These are phyloP conservation scores for Watsonalla binaria DNA, from an alignment of 2,888 invertebrate species.

Conservation along the genomic window DNA sequence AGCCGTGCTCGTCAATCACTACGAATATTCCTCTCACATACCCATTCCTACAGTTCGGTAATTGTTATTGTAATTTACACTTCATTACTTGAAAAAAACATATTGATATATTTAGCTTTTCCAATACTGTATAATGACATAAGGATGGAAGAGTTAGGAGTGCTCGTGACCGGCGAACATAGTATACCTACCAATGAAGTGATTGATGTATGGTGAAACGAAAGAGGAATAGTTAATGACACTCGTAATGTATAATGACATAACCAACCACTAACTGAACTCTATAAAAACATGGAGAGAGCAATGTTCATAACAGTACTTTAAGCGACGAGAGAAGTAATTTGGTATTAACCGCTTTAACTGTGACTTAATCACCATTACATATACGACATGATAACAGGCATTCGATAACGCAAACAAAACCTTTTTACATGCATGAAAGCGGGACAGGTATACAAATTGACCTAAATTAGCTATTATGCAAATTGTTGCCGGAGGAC, in stretches of 20 bases:
- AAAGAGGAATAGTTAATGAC: too few relatives aligned
- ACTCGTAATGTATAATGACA: not conserved
- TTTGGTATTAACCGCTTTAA: not conserved
- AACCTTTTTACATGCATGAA: constrained; percentile 18
- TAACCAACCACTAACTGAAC: not conserved
- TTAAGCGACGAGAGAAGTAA: not conserved
- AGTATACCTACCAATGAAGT: too few relatives aligned
- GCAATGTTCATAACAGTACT: not conserved
- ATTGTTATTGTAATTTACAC: not conserved
- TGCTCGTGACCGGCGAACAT: too few relatives aligned
- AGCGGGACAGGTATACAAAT: constrained; percentile 32
- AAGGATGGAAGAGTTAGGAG: too few relatives aligned
- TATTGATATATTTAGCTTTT: too few relatives aligned
- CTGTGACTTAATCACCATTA: not conserved
- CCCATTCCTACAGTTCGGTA: too few relatives aligned
- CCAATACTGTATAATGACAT: too few relatives aligned
- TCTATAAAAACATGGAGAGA: not conserved
- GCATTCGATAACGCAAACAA: constrained; percentile 4
- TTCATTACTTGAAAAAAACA: not conserved
- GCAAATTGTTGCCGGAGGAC: constrained; percentile 31
- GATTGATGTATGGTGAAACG: too few relatives aligned
- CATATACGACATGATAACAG: not conserved
- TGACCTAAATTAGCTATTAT: constrained; percentile 48
- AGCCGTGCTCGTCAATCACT: constrained; percentile 24
- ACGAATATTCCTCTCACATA: constrained; percentile 9